A percentile compares a stretch with the other conserved stretches of the same genome.
These are phyloP conservation scores for Chelidonichthys spinosus DNA, from an alignment of 2,797 vertebrate species.

Conservation along the genomic window DNA sequence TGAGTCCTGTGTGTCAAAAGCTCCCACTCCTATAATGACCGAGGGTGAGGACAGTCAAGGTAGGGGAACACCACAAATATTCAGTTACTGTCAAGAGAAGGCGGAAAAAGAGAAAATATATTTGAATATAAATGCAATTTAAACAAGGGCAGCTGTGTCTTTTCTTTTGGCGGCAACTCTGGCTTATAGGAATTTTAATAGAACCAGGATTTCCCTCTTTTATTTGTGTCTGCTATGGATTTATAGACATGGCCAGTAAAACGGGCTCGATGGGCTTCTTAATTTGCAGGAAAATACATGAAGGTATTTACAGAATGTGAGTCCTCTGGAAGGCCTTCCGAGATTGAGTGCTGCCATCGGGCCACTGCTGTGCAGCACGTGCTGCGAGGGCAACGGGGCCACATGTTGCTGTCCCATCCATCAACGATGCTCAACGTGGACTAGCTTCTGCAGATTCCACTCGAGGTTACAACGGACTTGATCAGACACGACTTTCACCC, in stretches of 20 bases:
- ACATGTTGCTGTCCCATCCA: neutral
- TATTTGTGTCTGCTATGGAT: slow-evolving; percentile 32
- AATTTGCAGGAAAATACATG: slow-evolving; percentile 33
- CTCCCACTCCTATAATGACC: neutral
- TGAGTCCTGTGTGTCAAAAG: too few relatives aligned
- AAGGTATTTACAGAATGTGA: slow-evolving; percentile 52
- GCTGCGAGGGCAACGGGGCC: neutral
- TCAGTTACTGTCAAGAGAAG: neutral
- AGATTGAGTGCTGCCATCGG: slow-evolving; percentile 2
- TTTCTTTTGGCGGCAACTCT: neutral
- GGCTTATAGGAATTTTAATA: slow-evolving; percentile 39
- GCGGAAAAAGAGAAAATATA: neutral
- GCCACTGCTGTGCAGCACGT: neutral
- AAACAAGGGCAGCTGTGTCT: neutral
- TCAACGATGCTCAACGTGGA: neutral
- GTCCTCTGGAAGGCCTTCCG: slow-evolving; percentile 18
- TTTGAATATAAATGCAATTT: slow-evolving; percentile 1
- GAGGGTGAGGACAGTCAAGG: neutral
- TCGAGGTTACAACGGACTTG: neutral
- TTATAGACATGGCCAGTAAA: slow-evolving; percentile 9
- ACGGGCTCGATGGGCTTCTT: slow-evolving; percentile 13
- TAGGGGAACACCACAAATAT: neutral
- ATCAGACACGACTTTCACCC: neutral
- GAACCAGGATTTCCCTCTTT: slow-evolving; percentile 41
- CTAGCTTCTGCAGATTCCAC: neutral